Conservation (phyloP, 1,140 invertebrate species). For the Agrilus planipennis region DNA sequence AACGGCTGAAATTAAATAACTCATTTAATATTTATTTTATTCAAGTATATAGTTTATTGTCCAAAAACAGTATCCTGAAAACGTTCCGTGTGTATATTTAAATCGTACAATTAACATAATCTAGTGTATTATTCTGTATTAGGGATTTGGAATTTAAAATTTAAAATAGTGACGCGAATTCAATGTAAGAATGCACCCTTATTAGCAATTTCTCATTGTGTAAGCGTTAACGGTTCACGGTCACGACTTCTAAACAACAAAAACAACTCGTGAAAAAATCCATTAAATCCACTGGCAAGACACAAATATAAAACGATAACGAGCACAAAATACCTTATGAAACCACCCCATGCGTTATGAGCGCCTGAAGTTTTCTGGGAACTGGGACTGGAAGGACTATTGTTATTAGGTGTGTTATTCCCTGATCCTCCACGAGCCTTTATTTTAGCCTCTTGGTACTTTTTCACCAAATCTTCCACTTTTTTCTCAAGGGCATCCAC, state of each 20-base stretch:
- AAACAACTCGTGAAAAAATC: not conserved
- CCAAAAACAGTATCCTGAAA: too few species aligned
- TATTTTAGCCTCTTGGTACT: conserved; percentile 62
- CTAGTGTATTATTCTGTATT: too few species aligned
- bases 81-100: too few species aligned
- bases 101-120: too few species aligned
- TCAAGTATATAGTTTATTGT: too few species aligned
- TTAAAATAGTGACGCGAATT: too few species aligned
- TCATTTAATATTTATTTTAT: too few species aligned
- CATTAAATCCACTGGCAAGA: not conserved
- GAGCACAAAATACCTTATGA: conserved; percentile 36
- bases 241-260: not conserved
- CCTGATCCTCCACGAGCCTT: conserved; percentile 47
- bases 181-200: too few species aligned
- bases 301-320: not conserved
- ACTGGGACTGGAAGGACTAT: conserved; percentile 34
- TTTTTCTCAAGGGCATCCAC: conserved; percentile 61
- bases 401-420: conserved; percentile 43
- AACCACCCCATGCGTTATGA: conserved; percentile 53
- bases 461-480: conserved; percentile 59
- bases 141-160: too few species aligned
- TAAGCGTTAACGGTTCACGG: not conserved
- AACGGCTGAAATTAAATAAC: conserved; percentile 29
- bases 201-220: too few species aligned
- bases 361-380: conserved; percentile 35